Evolutionary conservation across 2,797 vertebrate genomes (phyloP).

Genomic region (Scarus forsteni): DNA sequence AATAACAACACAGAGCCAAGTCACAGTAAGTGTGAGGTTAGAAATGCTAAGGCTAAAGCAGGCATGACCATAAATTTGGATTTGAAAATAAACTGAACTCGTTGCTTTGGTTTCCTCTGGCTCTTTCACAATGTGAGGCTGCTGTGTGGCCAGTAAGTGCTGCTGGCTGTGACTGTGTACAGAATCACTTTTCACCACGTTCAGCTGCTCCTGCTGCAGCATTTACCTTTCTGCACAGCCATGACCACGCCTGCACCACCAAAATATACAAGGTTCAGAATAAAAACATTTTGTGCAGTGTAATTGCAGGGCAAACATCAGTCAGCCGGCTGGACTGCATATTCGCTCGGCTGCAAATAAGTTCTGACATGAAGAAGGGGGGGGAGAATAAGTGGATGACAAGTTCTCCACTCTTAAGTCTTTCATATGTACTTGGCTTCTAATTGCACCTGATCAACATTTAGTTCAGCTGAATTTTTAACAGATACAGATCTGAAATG

Average conservation of each 20-base stretch:
- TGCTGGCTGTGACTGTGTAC: slow-evolving; percentile 32
- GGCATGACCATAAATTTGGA: slow-evolving; percentile 47
- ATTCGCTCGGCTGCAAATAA: slow-evolving; percentile 73
- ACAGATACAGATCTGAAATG: slow-evolving; percentile 17
- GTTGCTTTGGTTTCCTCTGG: slow-evolving; percentile 63
- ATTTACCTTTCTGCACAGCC: slow-evolving; percentile 71
- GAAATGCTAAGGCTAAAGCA: slow-evolving; percentile 42
- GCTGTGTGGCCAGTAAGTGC: slow-evolving; percentile 36
- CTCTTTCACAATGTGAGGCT: slow-evolving; percentile 71
- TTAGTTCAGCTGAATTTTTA: slow-evolving; percentile 26
- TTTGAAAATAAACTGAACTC: slow-evolving; percentile 69
- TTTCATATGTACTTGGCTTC: slow-evolving; percentile 54
- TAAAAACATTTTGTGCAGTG: slow-evolving; percentile 79
- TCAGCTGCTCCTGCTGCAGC: slow-evolving; percentile 55
- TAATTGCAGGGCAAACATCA: slow-evolving; percentile 84
- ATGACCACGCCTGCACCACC: slow-evolving; percentile 73
- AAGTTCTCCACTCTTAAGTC: slow-evolving; percentile 59
- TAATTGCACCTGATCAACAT: slow-evolving; percentile 40
- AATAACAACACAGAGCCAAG: slow-evolving; percentile 41
- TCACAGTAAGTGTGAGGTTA: slow-evolving; percentile 42
- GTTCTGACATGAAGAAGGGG: slow-evolving; percentile 65
- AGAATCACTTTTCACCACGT: slow-evolving; percentile 72
- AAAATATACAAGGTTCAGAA: slow-evolving; percentile 82
- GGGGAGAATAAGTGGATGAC: slow-evolving; percentile 62
- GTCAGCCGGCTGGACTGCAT: slow-evolving; percentile 74